Conservation (phyloP, 1,140 invertebrate species). For the Choristoneura fumiferana region DNA sequence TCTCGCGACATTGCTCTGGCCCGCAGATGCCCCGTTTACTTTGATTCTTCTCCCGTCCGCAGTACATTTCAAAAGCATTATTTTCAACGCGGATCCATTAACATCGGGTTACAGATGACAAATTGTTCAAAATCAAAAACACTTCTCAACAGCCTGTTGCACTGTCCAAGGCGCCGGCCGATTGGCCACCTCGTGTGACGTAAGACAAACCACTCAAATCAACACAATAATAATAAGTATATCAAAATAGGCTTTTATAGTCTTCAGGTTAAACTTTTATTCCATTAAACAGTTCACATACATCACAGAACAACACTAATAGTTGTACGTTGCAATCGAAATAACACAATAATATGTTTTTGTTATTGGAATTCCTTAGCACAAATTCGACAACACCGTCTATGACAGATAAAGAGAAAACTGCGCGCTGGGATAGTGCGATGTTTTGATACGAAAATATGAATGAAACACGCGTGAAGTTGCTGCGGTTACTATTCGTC, state of each 20-base stretch:
- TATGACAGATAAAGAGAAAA: conserved; percentile 29
- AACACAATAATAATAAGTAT: conserved; percentile 61
- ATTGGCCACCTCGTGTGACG: conserved; percentile 65
- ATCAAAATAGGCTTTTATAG: conserved; percentile 35
- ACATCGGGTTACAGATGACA: conserved; percentile 9
- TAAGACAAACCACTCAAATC: conserved; percentile 69
- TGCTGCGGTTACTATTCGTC: conserved; percentile 6
- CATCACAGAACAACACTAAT: conserved; percentile 35
- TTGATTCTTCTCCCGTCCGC: conserved; percentile 72
- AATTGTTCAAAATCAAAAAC: conserved; percentile 49
- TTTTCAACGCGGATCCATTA: conserved; percentile 56
- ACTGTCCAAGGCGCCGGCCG: conserved; percentile 60
- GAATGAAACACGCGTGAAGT: conserved; percentile 40
- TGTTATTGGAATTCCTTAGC: conserved; percentile 20
- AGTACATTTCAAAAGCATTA: conserved; percentile 75
- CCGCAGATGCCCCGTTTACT: conserved; percentile 63
- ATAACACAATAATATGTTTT: conserved; percentile 6
- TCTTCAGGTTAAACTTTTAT: conserved; percentile 39
- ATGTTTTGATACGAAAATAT: conserved; percentile 44
- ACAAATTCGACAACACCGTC: conserved; percentile 31
- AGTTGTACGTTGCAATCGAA: not conserved
- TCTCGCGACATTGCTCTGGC: conserved; percentile 67
- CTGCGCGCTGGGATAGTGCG: conserved; percentile 29
- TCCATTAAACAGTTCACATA: conserved; percentile 45
- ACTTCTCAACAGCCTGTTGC: conserved; percentile 45